Evolutionary conservation across 37 sponge, comb jelly and placozoan species (phyloP).

Genomic region (Diacarnus erythraeanus): DNA sequence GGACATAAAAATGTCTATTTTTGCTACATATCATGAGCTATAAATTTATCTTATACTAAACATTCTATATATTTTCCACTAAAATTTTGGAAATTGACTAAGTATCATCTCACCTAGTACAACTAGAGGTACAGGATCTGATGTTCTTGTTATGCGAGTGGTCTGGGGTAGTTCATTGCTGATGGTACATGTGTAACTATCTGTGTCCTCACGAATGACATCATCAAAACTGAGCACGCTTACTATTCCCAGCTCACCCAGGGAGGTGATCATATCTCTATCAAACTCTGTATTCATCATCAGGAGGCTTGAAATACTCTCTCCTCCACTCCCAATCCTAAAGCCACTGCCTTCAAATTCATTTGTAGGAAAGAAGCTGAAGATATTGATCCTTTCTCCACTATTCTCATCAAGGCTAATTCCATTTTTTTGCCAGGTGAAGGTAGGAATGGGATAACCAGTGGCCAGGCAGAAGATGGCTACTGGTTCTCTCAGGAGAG

Average conservation of each 20-base stretch:
- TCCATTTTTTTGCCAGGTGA: constrained; percentile 54
- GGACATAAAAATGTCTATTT: too few relatives aligned
- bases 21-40: background rate
- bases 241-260: constrained; percentile 35
- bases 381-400: background rate
- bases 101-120: constrained; percentile 46
- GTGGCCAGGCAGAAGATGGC: constrained; percentile 43
- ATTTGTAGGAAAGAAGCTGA: background rate
- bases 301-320: constrained; percentile 17
- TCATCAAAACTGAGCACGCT: constrained; percentile 31
- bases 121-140: constrained; percentile 28
- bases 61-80: background rate
- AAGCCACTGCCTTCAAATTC: background rate
- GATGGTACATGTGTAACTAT: constrained; percentile 62
- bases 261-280: background rate
- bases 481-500: constrained; percentile 2
- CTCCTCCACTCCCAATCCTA: background rate
- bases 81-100: background rate
- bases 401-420: background rate
- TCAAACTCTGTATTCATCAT: background rate
- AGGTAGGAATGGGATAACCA: constrained; percentile 52
- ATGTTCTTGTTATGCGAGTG: background rate
- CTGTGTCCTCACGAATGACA: constrained; percentile 62
- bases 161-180: constrained; percentile 34
- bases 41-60: background rate